These are phyloP conservation scores for Neotoxoptera formosana DNA, from an alignment of 1,140 invertebrate species.

Conservation along the genomic window DNA sequence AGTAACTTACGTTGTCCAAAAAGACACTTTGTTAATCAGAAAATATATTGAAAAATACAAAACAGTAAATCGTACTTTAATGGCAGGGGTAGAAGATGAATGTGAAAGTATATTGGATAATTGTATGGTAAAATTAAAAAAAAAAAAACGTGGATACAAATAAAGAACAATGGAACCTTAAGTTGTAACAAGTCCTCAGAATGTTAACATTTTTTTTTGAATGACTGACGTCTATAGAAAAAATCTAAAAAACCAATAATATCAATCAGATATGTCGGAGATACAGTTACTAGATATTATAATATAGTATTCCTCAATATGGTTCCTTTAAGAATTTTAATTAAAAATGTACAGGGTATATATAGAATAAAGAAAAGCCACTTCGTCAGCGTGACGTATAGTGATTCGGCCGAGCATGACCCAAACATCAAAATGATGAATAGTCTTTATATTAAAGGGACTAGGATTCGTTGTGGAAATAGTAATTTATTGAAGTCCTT, in stretches of 20 bases:
- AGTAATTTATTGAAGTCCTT: constrained; percentile 52
- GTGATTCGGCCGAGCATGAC: constrained; percentile 43
- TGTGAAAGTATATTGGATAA: constrained; percentile 21
- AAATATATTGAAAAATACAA: constrained; percentile 2
- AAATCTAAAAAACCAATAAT: neutral
- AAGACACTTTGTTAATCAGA: constrained; percentile 4
- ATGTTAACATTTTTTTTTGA: neutral
- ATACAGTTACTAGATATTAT: neutral
- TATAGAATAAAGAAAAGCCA: constrained; percentile 28
- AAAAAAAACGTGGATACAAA: neutral
- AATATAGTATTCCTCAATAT: constrained; percentile 8
- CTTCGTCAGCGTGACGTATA: constrained; percentile 46
- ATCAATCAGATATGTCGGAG: neutral
- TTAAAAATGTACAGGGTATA: constrained; percentile 44
- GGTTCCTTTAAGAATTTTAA: constrained; percentile 36
- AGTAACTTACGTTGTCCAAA: neutral
- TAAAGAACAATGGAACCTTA: neutral
- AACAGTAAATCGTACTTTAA: neutral
- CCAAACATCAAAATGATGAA: constrained; percentile 53
- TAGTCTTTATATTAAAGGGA: constrained; percentile 48
- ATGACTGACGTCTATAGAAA: neutral
- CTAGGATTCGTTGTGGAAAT: constrained; percentile 51
- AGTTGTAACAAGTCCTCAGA: neutral
- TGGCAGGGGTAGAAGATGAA: neutral
- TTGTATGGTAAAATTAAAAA: neutral